phyloP scores from a whole-genome alignment of 2,888 invertebrate genomes.

The Amaurobius ferox region DNA sequence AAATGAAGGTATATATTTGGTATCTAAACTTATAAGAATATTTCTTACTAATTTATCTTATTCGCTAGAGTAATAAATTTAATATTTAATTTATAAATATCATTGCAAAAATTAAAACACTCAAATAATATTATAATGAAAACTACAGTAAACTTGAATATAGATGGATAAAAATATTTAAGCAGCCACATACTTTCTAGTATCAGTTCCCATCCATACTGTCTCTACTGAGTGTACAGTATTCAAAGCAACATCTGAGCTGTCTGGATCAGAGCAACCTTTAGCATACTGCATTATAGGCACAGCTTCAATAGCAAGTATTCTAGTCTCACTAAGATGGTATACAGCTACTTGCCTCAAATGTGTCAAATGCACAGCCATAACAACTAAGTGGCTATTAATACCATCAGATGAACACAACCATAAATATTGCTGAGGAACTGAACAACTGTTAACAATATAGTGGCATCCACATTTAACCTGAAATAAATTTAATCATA shows the following conservation, averaged over 20 bases:
- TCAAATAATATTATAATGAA: too few species aligned
- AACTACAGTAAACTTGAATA: too few species aligned
- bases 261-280: slow-evolving; percentile 37
- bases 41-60: too few species aligned
- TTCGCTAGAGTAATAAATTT: too few species aligned
- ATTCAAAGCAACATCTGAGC: slow-evolving; percentile 18
- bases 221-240: slow-evolving; percentile 76
- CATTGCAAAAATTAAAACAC: too few species aligned
- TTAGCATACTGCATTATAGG: slow-evolving; percentile 78
- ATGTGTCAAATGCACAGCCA: slow-evolving; percentile 69
- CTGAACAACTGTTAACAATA: slow-evolving; percentile 80
- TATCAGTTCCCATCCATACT: slow-evolving; percentile 96
- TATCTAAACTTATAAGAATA: too few species aligned
- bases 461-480: slow-evolving; percentile 94
- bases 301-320: slow-evolving; percentile 90
- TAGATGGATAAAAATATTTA: neutral
- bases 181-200: slow-evolving; percentile 81
- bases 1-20: too few species aligned
- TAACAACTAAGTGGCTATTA: slow-evolving; percentile 82
- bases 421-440: slow-evolving; percentile 89
- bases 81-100: too few species aligned
- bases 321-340: slow-evolving; percentile 85
- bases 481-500: slow-evolving; percentile 80
- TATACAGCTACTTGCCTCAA: slow-evolving; percentile 84
- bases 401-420: slow-evolving; percentile 88